Evolutionary conservation across 1,140 invertebrate species (phyloP).

Genomic region (Teleogryllus occipitalis): DNA sequence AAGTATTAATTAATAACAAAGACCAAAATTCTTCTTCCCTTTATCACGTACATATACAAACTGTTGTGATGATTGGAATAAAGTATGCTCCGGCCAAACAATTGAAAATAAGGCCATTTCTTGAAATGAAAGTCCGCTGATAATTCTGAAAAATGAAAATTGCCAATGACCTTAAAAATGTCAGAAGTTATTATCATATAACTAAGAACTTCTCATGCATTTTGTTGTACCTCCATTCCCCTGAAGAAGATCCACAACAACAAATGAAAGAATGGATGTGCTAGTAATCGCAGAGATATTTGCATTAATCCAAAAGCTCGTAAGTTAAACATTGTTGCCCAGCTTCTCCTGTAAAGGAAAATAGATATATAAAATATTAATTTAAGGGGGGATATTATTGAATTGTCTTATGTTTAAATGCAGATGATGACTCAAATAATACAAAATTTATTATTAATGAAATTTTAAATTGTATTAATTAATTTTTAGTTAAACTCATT

Average conservation of each 20-base stretch:
- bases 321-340: conserved; percentile 67
- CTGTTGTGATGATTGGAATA: conserved; percentile 68
- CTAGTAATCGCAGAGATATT: conserved; percentile 59
- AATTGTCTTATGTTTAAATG: not conserved
- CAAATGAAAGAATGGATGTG: conserved; percentile 67
- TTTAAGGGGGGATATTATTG: not conserved
- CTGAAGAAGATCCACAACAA: conserved; percentile 75
- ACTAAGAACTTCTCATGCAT: not conserved
- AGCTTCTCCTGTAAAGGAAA: conserved; percentile 48
- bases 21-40: no score
- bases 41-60: conserved; percentile 61
- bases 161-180: not conserved
- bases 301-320: conserved; percentile 63
- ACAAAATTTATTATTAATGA: no score
- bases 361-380: not conserved
- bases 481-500: no score
- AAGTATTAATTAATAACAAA: no score
- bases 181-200: not conserved
- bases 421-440: not conserved
- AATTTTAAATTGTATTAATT: no score
- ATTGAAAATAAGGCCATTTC: conserved; percentile 74
- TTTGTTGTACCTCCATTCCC: conserved; percentile 43
- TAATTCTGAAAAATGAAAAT: conserved; percentile 42
- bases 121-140: conserved; percentile 64
- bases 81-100: conserved; percentile 68